Evolutionary conservation across 2,113 vertebrate genomes (phyloP), one percentile per base, ranked within the genome.

Genomic region (Thunnus thynnus): DNA sequence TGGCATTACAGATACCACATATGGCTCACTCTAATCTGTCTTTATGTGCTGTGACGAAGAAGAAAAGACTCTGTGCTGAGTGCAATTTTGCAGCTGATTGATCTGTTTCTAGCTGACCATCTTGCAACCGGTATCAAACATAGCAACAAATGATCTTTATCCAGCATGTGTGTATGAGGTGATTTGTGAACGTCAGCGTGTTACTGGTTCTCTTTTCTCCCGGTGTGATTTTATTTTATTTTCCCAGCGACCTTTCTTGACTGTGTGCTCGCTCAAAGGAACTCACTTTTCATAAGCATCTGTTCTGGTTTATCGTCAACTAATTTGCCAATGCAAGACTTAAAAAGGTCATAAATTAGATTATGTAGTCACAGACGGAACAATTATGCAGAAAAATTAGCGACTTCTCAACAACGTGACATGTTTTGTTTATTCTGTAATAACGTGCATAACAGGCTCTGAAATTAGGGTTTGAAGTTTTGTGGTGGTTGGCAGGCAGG

Each of bases 311-410:
- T 77, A 83, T 85, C 79, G 85, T 77, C 61, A 58, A 55, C 47
- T 46, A 68, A 48, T 84, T 80, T 86, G 13, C 54, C 17, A 62
- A 55, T 32, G 25, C 6, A 5, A 54, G 52, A 36, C 56, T 80
- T 54, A 56, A 85, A 86, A 86, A 84, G 80, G 63, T 83, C 85
- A 88, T 70, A 30, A 57, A 83, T 83, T 77, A 67, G 27, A 82
- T 77, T 79, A 79, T 76, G 12, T 25, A 32, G 25, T 14, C 7
- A 25, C 25, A 22, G 1, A 51, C 10, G 44, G 25, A 13, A 13
- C n/a, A 66, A 55, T 71, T 66, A 47, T 16, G 30, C 32, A 16
- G 64, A 72, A 52, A 77, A 64, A 76, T 77, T 44, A 75, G n/a
- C 27, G 65, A 61, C 17, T 62, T 76, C 22, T 20, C 4, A 10